A percentile compares a stretch with the other conserved stretches of the same genome.
phyloP scores from a whole-genome alignment of 2,113 vertebrate genomes.

The Heterocephalus glaber region DNA sequence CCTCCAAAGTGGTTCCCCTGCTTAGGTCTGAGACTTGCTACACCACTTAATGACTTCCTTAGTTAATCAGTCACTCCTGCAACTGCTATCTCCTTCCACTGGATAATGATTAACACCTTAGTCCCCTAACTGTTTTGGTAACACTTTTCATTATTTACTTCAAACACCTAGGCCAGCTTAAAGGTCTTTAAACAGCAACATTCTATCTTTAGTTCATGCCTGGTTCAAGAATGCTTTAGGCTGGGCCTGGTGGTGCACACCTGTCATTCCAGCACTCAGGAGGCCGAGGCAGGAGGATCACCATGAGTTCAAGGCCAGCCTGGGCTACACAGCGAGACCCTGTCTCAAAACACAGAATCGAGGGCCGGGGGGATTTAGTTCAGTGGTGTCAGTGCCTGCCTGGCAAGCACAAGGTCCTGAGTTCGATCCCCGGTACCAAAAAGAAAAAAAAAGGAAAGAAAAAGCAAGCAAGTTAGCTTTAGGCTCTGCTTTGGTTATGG shows the following conservation, averaged over 20 bases:
- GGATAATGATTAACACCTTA: slow-evolving; percentile 56
- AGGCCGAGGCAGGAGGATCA: neutral
- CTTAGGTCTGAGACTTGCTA: neutral
- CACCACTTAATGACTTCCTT: neutral
- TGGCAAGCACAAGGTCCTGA: too few relatives aligned
- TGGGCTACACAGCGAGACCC: neutral
- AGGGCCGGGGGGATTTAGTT: too few relatives aligned
- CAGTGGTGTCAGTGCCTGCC: too few relatives aligned
- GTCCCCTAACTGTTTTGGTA: slow-evolving; percentile 9
- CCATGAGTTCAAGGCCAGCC: neutral
- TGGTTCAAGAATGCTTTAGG: neutral
- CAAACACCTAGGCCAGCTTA: slow-evolving; percentile 35
- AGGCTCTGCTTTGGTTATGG: neutral
- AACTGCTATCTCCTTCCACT: neutral
- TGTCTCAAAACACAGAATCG: neutral
- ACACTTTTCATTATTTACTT: slow-evolving; percentile 51
- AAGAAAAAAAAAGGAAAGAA: neutral
- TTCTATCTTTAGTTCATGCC: neutral
- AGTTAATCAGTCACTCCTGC: slow-evolving; percentile 29
- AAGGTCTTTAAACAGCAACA: slow-evolving; percentile 21
- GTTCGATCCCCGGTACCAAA: too few relatives aligned
- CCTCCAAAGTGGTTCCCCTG: neutral
- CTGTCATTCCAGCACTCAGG: neutral
- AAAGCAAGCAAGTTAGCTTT: neutral
- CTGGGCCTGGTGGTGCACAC: neutral